Base-by-base conservation (phyloP, 2,888 invertebrate genomes). In the Xestia xanthographa region DNA sequence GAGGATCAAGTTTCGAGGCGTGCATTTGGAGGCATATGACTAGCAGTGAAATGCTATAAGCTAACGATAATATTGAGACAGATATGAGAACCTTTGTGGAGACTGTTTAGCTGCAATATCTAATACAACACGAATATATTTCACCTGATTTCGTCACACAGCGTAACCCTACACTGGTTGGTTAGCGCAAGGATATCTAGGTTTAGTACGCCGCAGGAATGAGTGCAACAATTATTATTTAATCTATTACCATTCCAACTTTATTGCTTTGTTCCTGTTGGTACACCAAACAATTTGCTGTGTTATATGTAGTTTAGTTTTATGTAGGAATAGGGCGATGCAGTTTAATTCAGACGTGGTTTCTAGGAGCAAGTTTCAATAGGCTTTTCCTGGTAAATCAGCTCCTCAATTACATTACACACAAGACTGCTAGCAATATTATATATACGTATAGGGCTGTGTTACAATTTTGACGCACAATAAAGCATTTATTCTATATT, bases 231-330 rank as follows among this genome's bases (percentile, higher is more conserved):
- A 88, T 87, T 87, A 86, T 86, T 88, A 87, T 89, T 87, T 86
- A 88, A 90, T 88, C 83, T 87, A 89, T 85, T 82, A 82, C 88
- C 85, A 85, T 88, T 88, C 65, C 80, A 83, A 82, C 83, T 86
- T 86, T 90, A 92, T 91, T 92, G 89, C 84, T 80, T 85, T 87
- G 88, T 92, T 91, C 92, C 91, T 91, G 92, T 89, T 78, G 80
- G 71, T 83, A 80, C 75, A 81, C 58, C 66, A 20, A 56, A 71
- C 53, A 34, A 60, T 38, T 65, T 60, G 67, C 60, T 58, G 34
- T 56, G 60, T 60, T 34, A 60, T 60, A 34, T 60, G 20, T 34
- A 34, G 34, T 34, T 34, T 34, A 53, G 41, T 84, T 69, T 69
- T 67, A 68, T 75, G 12, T 48, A 17, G 41, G 14, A 20, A 58